A percentile compares a stretch with the other conserved stretches of the same genome.
Evolutionary conservation across 2,888 invertebrate species (phyloP).

Genomic region (Oligia latruncula): DNA sequence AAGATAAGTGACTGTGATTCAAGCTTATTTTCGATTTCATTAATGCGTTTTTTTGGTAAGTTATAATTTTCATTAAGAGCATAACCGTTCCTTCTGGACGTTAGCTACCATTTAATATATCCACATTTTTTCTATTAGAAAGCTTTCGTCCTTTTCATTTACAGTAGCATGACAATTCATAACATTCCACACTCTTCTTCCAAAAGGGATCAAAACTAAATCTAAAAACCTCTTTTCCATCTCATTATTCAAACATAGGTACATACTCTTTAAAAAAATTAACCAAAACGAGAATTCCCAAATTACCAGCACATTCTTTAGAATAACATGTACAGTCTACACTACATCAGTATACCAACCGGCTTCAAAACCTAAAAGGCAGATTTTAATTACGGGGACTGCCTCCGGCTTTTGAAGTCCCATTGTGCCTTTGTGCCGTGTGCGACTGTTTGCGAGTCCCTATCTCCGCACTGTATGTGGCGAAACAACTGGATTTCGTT

Average conservation of each 20-base stretch:
- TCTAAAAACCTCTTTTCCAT: neutral
- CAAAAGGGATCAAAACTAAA: neutral
- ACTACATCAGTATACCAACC: constrained; percentile 34
- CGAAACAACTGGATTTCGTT: constrained; percentile 58
- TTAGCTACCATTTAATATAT: no score
- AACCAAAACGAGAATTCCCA: neutral
- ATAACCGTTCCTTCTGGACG: no score
- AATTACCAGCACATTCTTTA: constrained; percentile 22
- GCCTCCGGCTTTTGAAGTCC: constrained; percentile 73
- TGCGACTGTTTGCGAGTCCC: constrained; percentile 62
- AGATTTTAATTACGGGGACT: constrained; percentile 86
- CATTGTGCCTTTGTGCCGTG: constrained; percentile 71
- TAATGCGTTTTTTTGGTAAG: no score
- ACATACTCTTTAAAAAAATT: neutral
- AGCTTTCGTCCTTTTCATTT: no score
- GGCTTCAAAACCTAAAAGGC: constrained; percentile 80
- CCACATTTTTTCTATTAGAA: no score
- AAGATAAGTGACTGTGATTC: neutral
- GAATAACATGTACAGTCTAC: constrained; percentile 11
- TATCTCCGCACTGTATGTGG: constrained; percentile 63
- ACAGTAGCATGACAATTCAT: no score
- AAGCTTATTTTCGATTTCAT: no score
- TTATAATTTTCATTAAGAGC: no score
- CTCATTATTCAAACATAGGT: neutral
- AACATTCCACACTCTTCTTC: neutral